Evolutionary conservation across 2,888 invertebrate genomes (phyloP).

Genomic region (Drosophila mercatorum): DNA sequence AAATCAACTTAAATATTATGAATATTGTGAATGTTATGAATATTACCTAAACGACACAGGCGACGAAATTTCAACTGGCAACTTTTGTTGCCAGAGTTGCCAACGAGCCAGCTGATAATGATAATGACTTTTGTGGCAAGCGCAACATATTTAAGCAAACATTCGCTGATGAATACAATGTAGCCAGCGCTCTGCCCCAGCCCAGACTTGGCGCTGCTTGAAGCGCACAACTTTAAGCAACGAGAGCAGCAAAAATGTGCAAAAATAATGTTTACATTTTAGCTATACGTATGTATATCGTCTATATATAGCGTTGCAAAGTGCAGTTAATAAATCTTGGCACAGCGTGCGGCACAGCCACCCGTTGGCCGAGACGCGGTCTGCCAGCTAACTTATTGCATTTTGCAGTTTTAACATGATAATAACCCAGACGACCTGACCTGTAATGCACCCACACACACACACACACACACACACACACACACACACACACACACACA

Average conservation of each 20-base stretch:
- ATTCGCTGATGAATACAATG: slow-evolving; percentile 45
- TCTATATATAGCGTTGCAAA: slow-evolving; percentile 6
- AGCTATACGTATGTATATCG: not conserved
- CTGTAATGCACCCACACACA: slow-evolving; percentile 21
- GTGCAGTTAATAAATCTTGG: slow-evolving; percentile 68
- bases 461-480: not conserved
- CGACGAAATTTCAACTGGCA: slow-evolving; percentile 9
- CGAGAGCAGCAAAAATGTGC: slow-evolving; percentile 17
- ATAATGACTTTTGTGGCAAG: slow-evolving; percentile 52
- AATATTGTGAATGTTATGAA: slow-evolving; percentile 46
- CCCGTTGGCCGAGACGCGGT: slow-evolving; percentile 53
- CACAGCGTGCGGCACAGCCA: slow-evolving; percentile 34
- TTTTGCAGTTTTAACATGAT: slow-evolving; percentile 70
- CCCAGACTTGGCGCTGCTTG: not conserved
- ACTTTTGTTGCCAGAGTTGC: slow-evolving; percentile 29
- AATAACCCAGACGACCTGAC: slow-evolving; percentile 58
- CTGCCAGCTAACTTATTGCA: slow-evolving; percentile 69
- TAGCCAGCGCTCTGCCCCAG: not conserved
- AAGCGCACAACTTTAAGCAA: slow-evolving; percentile 21
- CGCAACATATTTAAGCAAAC: slow-evolving; percentile 42
- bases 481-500: not conserved
- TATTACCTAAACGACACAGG: slow-evolving; percentile 35
- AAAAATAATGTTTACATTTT: slow-evolving; percentile 1
- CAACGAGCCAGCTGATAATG: slow-evolving; percentile 48
- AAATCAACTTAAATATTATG: slow-evolving; percentile 47